Base-by-base conservation (phyloP, 1,140 invertebrate genomes). In the Musca vetustissima region DNA sequence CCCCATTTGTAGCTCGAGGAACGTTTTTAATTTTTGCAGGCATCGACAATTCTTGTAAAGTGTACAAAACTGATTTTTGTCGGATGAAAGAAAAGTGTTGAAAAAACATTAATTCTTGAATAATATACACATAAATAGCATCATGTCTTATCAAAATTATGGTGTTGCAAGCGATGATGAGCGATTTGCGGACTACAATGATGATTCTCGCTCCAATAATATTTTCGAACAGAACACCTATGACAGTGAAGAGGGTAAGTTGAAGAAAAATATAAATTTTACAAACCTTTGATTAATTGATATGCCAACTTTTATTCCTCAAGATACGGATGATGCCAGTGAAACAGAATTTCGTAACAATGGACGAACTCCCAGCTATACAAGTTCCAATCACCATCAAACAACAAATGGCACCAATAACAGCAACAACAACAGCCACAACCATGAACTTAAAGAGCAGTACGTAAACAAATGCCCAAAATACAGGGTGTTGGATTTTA, bases 261-360 rank as follows among this genome's bases (percentile, higher is more conserved):
- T 43, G 11, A 43, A 13, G 36, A 43, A 43, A 43, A 17, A 48
- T 4, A 25, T 53, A 19, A 50, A 17, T 43, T n/a, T n/a, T n/a
- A 43, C 36, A 43, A 9, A 9, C 1, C 36, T 43, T 28, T 28
- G 28, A 28, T 28, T 28, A 28, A 28, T 28, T 28, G 3, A 8
- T 28, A 8, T 28, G 8, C 4, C 13, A 43, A 43, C 13, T 43
- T 6, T 11, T 43, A 13, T 43, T 13, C 36, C 13, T 43, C 1
- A 43, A 94, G 94, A 96, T 83, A 93, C 92, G 4, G 92, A 93
- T 82, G 92, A 93, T 86, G 95, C 94, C 1, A 95, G 93, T 83
- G 92, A 93, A 83, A 94, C 93, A 61, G 94, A 97, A 71, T 88
- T 91, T 83, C 89, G 91, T 14, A 77, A 77, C n/a, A 71, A 74